Conservation (phyloP, 1,140 invertebrate genomes). For the Lycorma delicatula region DNA sequence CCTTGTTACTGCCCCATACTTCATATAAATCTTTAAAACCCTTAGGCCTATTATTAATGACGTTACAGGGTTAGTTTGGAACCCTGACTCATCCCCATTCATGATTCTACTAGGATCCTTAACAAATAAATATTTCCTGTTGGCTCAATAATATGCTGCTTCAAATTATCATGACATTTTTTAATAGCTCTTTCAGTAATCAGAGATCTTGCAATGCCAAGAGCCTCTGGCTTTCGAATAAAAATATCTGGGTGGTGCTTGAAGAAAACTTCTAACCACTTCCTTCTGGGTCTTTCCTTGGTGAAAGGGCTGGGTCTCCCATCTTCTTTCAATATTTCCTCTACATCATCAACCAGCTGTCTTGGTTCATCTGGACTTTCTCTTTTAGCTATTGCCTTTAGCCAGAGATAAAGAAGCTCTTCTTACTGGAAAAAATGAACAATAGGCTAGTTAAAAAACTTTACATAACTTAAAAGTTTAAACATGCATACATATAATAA, state of each 20-base stretch:
- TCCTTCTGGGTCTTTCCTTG: constrained; percentile 2
- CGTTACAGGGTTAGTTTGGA: neutral
- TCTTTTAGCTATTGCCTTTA: neutral
- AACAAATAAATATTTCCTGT: neutral
- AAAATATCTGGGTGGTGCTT: neutral
- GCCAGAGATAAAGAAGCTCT: neutral
- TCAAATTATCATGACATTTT: no score
- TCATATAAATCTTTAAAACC: neutral
- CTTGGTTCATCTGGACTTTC: neutral
- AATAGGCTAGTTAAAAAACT: no score
- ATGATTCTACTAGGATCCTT: neutral
- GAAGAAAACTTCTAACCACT: neutral
- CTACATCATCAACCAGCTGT: neutral
- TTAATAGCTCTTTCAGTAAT: neutral
- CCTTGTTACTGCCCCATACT: neutral
- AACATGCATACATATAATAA: no score
- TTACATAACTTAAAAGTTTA: no score
- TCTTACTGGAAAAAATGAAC: neutral
- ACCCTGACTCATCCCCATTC: neutral
- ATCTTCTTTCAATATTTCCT: neutral
- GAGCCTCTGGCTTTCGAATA: neutral
- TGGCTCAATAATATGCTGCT: no score
- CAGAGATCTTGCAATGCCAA: neutral
- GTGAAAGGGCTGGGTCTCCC: constrained; percentile 3
- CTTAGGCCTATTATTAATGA: neutral